Percentiles rank a stretch among this genome's conserved stretches.
Evolutionary conservation across 2,797 vertebrate species (phyloP).

Genomic region (Jordanella pulchra): DNA sequence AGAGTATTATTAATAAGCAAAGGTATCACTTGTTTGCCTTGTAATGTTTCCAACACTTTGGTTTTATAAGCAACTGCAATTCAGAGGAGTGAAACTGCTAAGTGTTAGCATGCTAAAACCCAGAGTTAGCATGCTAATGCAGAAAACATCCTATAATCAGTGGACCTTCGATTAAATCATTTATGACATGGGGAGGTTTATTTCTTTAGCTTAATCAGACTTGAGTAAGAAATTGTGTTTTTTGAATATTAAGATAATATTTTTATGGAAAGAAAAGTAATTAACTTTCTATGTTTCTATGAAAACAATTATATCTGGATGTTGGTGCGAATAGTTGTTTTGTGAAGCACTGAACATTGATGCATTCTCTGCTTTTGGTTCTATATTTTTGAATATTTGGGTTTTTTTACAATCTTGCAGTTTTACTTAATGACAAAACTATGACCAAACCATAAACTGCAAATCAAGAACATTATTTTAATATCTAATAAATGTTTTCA

Average conservation of each 20-base stretch:
- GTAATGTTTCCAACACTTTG: neutral
- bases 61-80: neutral
- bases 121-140: neutral
- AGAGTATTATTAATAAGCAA: neutral
- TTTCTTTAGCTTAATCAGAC: neutral
- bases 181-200: neutral
- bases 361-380: neutral
- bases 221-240: neutral
- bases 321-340: neutral
- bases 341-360: conserved; percentile 6
- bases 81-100: neutral
- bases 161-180: neutral
- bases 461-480: neutral
- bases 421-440: neutral
- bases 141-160: neutral
- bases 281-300: neutral
- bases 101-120: neutral
- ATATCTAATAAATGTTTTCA: neutral
- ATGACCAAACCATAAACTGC: conserved; percentile 10
- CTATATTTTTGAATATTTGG: conserved; percentile 12
- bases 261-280: neutral
- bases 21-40: neutral
- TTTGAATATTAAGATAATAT: neutral
- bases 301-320: neutral
- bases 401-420: neutral